A percentile compares a stretch with the other conserved stretches of the same genome.
Conservation (phyloP, 1,140 invertebrate species). For the Olivierus martensii region DNA sequence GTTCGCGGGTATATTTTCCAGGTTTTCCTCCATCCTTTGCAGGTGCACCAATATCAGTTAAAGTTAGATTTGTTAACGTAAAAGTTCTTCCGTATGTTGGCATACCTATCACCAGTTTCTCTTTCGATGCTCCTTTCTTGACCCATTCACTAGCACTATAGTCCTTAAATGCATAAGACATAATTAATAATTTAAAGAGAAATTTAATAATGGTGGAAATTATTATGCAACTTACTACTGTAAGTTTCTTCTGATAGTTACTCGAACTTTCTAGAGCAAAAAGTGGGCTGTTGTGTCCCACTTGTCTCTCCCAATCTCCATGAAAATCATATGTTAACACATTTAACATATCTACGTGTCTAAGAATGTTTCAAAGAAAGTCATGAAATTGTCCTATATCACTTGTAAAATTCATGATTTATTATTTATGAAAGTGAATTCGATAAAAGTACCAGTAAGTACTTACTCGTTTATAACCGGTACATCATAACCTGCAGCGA, state of each 20-base stretch:
- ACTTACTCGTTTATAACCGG: slow-evolving; percentile 79
- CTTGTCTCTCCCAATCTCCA: slow-evolving; percentile 80
- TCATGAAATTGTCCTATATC: too few species aligned
- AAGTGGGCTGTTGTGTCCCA: slow-evolving; percentile 82
- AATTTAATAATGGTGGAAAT: background rate
- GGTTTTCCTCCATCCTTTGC: slow-evolving; percentile 58
- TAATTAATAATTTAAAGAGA: background rate
- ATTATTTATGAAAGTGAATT: too few species aligned
- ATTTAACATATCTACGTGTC: slow-evolving; percentile 70
- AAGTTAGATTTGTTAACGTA: slow-evolving; percentile 69
- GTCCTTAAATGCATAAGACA: slow-evolving; percentile 40
- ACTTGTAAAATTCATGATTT: too few species aligned
- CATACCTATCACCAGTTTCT: slow-evolving; percentile 91
- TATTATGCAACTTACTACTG: slow-evolving; percentile 18
- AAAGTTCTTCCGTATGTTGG: slow-evolving; percentile 91
- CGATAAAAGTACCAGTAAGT: too few species aligned
- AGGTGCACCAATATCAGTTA: slow-evolving; percentile 84
- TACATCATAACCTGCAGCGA: slow-evolving; percentile 76
- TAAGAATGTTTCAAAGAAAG: slow-evolving; percentile 3
- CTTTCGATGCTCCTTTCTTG: slow-evolving; percentile 81
- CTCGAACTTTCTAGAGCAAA: slow-evolving; percentile 76
- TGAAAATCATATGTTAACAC: slow-evolving; percentile 94
- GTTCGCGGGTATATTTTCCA: slow-evolving; percentile 73
- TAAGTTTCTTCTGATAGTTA: slow-evolving; percentile 28
- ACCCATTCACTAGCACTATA: slow-evolving; percentile 85